Evolutionary conservation across 2,888 invertebrate genomes (phyloP).

Genomic region (Brachyopa scutellaris): DNA sequence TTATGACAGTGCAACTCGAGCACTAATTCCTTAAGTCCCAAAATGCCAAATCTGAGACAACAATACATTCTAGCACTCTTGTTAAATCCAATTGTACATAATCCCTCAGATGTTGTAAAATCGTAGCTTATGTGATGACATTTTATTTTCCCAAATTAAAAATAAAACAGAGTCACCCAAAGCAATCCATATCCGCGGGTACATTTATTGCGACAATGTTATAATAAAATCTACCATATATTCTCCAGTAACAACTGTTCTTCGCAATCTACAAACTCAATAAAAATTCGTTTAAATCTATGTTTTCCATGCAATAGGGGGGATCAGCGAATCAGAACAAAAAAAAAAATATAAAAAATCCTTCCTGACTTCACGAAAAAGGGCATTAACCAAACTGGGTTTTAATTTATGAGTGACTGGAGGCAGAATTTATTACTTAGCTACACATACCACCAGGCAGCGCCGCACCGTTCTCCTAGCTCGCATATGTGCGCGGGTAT

Average conservation of each 20-base stretch:
- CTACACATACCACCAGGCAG: slow-evolving; percentile 33
- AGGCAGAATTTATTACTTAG: slow-evolving; percentile 69
- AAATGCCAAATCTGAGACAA: neutral
- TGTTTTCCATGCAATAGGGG: slow-evolving; percentile 13
- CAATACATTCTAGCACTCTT: neutral
- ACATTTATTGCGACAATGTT: slow-evolving; percentile 50
- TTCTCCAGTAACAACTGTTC: slow-evolving; percentile 41
- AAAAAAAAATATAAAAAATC: slow-evolving; percentile 11
- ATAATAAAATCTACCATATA: slow-evolving; percentile 33
- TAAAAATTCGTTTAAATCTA: slow-evolving; percentile 53
- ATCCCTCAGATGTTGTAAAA: neutral
- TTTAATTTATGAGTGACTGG: slow-evolving; percentile 71
- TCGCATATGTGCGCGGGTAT: slow-evolving; percentile 26
- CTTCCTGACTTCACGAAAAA: slow-evolving; percentile 54
- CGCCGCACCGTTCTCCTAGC: neutral
- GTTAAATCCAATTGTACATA: neutral
- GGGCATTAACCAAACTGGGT: slow-evolving; percentile 66
- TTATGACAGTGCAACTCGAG: too few species aligned
- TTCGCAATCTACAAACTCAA: slow-evolving; percentile 44
- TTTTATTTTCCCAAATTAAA: neutral
- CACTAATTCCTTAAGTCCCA: too few species aligned
- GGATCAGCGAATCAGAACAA: slow-evolving; percentile 46
- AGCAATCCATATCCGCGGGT: slow-evolving; percentile 12
- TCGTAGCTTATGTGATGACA: neutral
- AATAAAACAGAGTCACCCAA: slow-evolving; percentile 15